Base-by-base conservation (phyloP, 2,113 vertebrate species). In the Protobothrops mucrosquamatus region DNA sequence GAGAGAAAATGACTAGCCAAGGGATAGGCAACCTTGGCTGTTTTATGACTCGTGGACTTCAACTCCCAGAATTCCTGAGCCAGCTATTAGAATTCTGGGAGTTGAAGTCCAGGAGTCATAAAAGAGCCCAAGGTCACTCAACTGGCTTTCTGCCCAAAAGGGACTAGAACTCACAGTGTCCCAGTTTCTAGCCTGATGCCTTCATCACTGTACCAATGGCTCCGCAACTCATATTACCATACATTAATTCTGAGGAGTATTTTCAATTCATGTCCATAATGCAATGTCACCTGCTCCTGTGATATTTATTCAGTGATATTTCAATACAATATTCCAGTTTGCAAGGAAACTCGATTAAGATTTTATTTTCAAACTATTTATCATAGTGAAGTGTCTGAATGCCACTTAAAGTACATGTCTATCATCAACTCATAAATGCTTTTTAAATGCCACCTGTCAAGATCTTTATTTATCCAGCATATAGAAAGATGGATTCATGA, bases 341-440 rank as follows among this genome's bases (percentile, higher is more conserved):
- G 92, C 93, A 56, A 94, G 2, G 57, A 86, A 26, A 89, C 85
- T 57, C 22, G 89, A 89, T 93, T 12, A 92, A 52, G 0, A 14
- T 85, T 85, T 93, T 0, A 89, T 95, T 93, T 90, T 90, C 93
- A 96, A 91, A 90, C 92, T 94, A 93, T 39, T 74, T 0, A 39
- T 11, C 92, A 69, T 46, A n/a, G 54, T 52, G 59, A 54, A 43
- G 0, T 0, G 55, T 6, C 59, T 1, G 81, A 90, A n/a, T 90
- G 0, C 1, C 7, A n/a, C 57, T 48, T 89, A 93, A 90, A 39
- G 46, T 29, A 34, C 20, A 61, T 6, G 0, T 0, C 5, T 29
- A 91, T 29, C 85, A 29, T 8, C 46, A 90, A 46, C 64, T 61
- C 24, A 91, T n/a, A 43, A 46, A 46, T 57, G 23, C 11, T 2